Evolutionary conservation across 2,797 vertebrate genomes (phyloP).

Genomic region (Neomorphus geoffroyi): DNA sequence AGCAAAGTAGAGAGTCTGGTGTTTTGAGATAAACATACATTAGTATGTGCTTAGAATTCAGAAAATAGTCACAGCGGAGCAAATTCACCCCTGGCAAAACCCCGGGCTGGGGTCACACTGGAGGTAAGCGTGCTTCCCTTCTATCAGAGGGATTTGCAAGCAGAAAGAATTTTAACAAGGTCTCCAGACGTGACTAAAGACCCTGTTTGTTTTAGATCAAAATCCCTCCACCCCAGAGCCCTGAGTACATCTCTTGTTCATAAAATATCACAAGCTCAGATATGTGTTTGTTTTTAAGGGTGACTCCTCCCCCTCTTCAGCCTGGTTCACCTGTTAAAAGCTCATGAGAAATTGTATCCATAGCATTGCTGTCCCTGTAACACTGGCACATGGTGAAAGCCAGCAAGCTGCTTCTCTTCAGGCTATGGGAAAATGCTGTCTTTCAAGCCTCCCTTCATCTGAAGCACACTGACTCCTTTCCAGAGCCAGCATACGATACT

Average conservation of each 20-base stretch:
- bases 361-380: background rate
- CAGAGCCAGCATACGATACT: background rate
- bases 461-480: background rate
- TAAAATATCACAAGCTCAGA: background rate
- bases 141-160: conserved; percentile 52
- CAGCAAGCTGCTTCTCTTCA: conserved; percentile 12
- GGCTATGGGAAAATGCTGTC: background rate
- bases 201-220: conserved; percentile 48
- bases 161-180: conserved; percentile 68
- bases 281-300: background rate
- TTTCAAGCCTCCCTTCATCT: conserved; percentile 9
- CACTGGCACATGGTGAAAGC: background rate
- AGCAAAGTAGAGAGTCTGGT: background rate
- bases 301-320: background rate
- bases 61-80: conserved; percentile 36
- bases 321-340: conserved; percentile 52
- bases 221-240: background rate
- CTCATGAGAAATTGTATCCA: background rate
- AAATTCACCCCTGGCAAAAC: conserved; percentile 35
- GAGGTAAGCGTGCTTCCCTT: conserved; percentile 45
- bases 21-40: conserved; percentile 2
- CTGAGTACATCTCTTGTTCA: background rate
- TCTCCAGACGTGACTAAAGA: conserved; percentile 50
- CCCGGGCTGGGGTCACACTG: background rate
- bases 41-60: conserved; percentile 7